A percentile compares a stretch with the other conserved stretches of the same genome.
Evolutionary conservation across 2,797 vertebrate species (phyloP).

Genomic region (Gallinago solitaria): DNA sequence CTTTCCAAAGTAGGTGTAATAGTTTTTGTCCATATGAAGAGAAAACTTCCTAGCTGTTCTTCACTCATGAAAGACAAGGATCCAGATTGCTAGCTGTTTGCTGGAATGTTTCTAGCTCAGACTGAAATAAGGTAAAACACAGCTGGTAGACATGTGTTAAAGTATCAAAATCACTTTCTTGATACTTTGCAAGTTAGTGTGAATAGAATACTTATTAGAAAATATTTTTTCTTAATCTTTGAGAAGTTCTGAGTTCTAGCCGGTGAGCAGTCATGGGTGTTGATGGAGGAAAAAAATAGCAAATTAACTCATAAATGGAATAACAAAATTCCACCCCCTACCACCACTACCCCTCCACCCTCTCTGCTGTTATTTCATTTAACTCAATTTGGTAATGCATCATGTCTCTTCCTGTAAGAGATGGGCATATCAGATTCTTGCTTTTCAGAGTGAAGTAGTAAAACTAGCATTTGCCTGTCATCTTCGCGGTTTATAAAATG

Average conservation of each 20-base stretch:
- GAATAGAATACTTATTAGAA: not conserved
- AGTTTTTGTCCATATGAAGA: not conserved
- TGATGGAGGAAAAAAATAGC: not conserved
- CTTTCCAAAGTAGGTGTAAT: not conserved
- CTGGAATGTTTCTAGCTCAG: not conserved
- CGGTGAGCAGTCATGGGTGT: not conserved
- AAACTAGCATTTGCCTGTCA: not conserved
- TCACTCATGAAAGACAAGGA: not conserved
- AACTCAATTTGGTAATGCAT: not conserved
- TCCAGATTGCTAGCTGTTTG: not conserved
- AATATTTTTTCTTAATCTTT: not conserved
- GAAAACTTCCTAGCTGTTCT: not conserved
- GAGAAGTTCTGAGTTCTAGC: not conserved
- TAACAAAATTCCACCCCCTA: not conserved
- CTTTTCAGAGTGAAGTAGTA: not conserved
- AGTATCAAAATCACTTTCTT: not conserved
- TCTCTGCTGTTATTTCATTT: not conserved
- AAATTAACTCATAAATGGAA: not conserved
- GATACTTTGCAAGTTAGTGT: not conserved
- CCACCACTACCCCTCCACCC: accelerated
- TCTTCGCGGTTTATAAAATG: not conserved
- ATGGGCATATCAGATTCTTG: not conserved
- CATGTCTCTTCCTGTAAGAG: not conserved
- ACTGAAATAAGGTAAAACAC: not conserved
- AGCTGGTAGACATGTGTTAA: accelerated